Conservation (phyloP, 2,888 invertebrate species). For the Acanthopleura granulata region DNA sequence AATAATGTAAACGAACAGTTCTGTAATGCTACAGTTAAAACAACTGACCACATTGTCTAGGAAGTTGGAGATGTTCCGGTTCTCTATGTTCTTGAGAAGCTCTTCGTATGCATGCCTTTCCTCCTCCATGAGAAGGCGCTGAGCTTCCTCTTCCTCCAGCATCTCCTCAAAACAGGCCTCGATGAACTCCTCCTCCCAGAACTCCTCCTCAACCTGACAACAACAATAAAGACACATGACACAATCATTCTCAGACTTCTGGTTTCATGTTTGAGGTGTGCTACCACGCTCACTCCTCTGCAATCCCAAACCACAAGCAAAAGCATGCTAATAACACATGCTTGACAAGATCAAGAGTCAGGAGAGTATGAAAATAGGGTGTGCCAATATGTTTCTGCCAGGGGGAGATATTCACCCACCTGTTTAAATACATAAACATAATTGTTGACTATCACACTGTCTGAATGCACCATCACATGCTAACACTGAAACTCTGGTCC, state of each 20-base stretch:
- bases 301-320: no score
- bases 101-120: neutral
- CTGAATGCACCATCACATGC: no score
- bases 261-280: no score
- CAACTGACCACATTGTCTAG: conserved; percentile 3
- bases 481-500: no score
- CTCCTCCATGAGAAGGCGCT: neutral
- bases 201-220: conserved; percentile 57
- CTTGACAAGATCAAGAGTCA: no score
- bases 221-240: neutral
- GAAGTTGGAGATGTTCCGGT: neutral
- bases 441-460: no score
- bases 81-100: neutral
- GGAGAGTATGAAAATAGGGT: no score
- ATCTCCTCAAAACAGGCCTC: conserved; percentile 53
- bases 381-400: no score
- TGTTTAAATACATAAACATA: no score
- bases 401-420: no score
- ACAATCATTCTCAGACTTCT: neutral
- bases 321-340: no score
- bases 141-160: conserved; percentile 30
- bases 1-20: neutral
- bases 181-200: conserved; percentile 61
- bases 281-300: no score
- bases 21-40: neutral